Evolutionary conservation across 2,797 vertebrate species (phyloP).

Genomic region (Mormyrus hasselquistii): DNA sequence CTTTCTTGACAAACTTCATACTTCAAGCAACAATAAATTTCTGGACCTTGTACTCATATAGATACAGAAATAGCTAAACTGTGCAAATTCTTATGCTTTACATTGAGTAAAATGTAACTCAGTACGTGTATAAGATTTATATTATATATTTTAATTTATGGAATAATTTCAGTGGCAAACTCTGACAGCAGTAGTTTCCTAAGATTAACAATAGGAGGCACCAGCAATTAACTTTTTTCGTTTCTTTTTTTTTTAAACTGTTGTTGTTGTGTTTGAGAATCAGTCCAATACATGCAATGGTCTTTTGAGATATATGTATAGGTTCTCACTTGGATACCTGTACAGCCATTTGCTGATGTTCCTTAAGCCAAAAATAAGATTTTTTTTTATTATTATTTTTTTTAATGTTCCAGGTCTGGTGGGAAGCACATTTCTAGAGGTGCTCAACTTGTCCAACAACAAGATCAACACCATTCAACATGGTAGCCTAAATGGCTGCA

Average conservation of each 20-base stretch:
- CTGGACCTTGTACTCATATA: slow-evolving; percentile 4
- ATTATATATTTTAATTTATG: not conserved
- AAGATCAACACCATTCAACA: slow-evolving; percentile 56
- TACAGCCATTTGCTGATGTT: not conserved
- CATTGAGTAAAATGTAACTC: not conserved
- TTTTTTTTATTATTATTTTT: not conserved
- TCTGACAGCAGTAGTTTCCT: not conserved
- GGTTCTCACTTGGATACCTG: not conserved
- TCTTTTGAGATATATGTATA: not conserved
- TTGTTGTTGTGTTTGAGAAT: not conserved
- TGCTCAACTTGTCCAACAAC: slow-evolving; percentile 72
- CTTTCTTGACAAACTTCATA: not conserved
- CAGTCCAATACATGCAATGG: not conserved
- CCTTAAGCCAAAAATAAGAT: not conserved
- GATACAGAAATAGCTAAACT: not conserved
- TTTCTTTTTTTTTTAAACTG: not conserved
- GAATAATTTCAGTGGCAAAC: not conserved
- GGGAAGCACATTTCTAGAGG: slow-evolving; percentile 52
- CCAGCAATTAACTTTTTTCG: not conserved
- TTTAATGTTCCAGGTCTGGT: slow-evolving; percentile 46
- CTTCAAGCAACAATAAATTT: not conserved
- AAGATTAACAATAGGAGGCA: not conserved
- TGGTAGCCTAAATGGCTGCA: slow-evolving; percentile 62
- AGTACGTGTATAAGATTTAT: not conserved
- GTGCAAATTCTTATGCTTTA: not conserved